A percentile compares a stretch with the other conserved stretches of the same genome.
These are phyloP conservation scores for Cataglyphis hispanica DNA, from an alignment of 1,140 invertebrate genomes.

Conservation along the genomic window DNA sequence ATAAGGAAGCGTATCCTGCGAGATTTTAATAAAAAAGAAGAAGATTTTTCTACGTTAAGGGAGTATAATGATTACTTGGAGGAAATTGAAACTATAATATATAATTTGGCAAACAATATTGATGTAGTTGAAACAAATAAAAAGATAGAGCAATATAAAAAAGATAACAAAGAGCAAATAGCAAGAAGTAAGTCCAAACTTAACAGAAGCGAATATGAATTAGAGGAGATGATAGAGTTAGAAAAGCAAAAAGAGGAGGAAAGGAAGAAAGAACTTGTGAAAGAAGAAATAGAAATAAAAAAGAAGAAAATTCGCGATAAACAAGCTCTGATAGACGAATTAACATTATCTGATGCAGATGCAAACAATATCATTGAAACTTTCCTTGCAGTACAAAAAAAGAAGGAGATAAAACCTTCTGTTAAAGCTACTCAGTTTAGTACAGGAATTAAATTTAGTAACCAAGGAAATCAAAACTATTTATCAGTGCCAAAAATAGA, in stretches of 20 bases:
- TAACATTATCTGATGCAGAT: conserved; percentile 96
- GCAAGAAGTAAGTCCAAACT: conserved; percentile 93
- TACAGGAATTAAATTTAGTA: conserved; percentile 92
- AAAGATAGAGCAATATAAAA: conserved; percentile 97
- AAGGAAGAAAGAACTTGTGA: conserved; percentile 88
- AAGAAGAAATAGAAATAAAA: conserved; percentile 92
- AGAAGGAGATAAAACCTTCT: conserved; percentile 88
- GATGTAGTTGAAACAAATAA: conserved; percentile 96
- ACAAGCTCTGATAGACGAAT: conserved; percentile 96
- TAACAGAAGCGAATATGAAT: conserved; percentile 91
- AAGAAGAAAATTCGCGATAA: conserved; percentile 94
- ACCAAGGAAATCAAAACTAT: conserved; percentile 86
- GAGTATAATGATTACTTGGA: conserved; percentile 98
- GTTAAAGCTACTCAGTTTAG: conserved; percentile 91
- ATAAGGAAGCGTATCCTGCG: conserved; percentile 95
- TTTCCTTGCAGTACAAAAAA: conserved; percentile 91
- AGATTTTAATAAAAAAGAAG: conserved; percentile 97
- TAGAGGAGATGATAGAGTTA: conserved; percentile 95
- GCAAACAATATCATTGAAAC: conserved; percentile 95
- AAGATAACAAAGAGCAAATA: conserved; percentile 96
- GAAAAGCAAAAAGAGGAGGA: conserved; percentile 92
- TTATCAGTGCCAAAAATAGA: conserved; percentile 91
- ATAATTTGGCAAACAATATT: conserved; percentile 96
- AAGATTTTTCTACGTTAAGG: conserved; percentile 93
- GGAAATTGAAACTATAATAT: conserved; percentile 96